Conservation (phyloP, 2,113 vertebrate genomes). For the Cochlearius cochlearius region DNA sequence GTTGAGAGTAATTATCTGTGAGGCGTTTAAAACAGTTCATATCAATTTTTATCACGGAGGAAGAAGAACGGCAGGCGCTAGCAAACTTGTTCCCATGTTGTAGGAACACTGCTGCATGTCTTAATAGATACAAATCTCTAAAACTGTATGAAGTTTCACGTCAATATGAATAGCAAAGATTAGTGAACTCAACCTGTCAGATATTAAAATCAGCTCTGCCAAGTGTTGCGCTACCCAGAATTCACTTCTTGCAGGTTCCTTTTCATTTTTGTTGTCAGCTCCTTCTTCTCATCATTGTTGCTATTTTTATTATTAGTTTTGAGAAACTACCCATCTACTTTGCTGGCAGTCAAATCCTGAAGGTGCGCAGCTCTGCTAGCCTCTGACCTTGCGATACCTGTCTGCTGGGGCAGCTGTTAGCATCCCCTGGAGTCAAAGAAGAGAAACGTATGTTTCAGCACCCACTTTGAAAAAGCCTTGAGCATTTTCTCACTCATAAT, state of each 20-base stretch:
- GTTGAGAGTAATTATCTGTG: constrained; percentile 72
- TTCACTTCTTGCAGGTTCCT: constrained; percentile 14
- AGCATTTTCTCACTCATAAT: constrained; percentile 74
- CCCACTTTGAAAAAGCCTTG: constrained; percentile 72
- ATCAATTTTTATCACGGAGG: constrained; percentile 71
- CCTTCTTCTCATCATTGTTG: constrained; percentile 24
- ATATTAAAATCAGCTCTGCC: constrained; percentile 67
- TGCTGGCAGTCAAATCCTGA: constrained; percentile 34
- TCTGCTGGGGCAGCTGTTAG: constrained; percentile 65
- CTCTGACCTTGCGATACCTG: constrained; percentile 65
- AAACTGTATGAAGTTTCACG: constrained; percentile 61
- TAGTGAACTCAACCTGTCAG: constrained; percentile 62
- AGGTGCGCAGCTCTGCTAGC: background rate
- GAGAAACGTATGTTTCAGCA: constrained; percentile 68
- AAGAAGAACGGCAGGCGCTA: constrained; percentile 68
- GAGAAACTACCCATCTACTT: constrained; percentile 1
- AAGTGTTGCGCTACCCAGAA: constrained; percentile 52
- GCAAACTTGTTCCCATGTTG: constrained; percentile 76
- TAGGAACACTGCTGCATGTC: constrained; percentile 52
- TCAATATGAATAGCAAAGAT: constrained; percentile 69
- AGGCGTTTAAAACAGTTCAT: constrained; percentile 69
- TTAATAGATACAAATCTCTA: constrained; percentile 70
- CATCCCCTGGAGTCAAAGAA: constrained; percentile 71
- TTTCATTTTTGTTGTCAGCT: constrained; percentile 36
- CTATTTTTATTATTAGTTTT: constrained; percentile 46